phyloP scores from a whole-genome alignment of 2,888 invertebrate species.

The Aethes cnicana region DNA sequence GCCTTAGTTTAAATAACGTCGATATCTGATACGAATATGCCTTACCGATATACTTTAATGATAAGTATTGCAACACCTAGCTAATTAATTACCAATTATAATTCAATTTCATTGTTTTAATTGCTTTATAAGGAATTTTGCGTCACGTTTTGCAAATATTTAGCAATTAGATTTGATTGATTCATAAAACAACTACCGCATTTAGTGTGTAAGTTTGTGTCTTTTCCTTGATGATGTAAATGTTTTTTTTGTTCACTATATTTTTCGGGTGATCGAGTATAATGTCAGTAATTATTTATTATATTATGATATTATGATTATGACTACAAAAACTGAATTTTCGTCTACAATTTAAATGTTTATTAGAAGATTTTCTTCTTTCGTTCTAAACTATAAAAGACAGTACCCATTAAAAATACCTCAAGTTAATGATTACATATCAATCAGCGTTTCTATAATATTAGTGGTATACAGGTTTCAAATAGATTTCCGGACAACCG shows the following conservation, averaged over 20 bases:
- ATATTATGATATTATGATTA: too few species aligned
- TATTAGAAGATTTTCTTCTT: too few species aligned
- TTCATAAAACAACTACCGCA: conserved; percentile 17
- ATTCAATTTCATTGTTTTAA: not conserved
- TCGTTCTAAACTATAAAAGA: conserved; percentile 37
- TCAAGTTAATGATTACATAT: conserved; percentile 43
- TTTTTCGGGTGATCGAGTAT: too few species aligned
- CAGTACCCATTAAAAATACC: conserved; percentile 34
- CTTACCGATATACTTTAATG: conserved; percentile 43
- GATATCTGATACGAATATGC: conserved; percentile 43
- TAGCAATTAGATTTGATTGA: conserved; percentile 6
- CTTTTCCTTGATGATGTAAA: conserved; percentile 15
- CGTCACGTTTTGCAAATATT: conserved; percentile 10
- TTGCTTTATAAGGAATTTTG: conserved; percentile 3
- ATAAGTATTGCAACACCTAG: conserved; percentile 41
- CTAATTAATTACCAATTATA: conserved; percentile 4
- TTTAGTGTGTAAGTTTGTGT: conserved; percentile 35
- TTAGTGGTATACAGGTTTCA: conserved; percentile 3
- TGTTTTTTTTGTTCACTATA: too few species aligned
- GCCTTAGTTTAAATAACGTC: conserved; percentile 47
- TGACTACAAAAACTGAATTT: too few species aligned
- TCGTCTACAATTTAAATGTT: too few species aligned
- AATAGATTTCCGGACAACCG: too few species aligned
- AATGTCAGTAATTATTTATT: too few species aligned
- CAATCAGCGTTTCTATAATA: conserved; percentile 32